phyloP scores from a whole-genome alignment of 1,140 invertebrate genomes.

The Saxidomus purpurata region DNA sequence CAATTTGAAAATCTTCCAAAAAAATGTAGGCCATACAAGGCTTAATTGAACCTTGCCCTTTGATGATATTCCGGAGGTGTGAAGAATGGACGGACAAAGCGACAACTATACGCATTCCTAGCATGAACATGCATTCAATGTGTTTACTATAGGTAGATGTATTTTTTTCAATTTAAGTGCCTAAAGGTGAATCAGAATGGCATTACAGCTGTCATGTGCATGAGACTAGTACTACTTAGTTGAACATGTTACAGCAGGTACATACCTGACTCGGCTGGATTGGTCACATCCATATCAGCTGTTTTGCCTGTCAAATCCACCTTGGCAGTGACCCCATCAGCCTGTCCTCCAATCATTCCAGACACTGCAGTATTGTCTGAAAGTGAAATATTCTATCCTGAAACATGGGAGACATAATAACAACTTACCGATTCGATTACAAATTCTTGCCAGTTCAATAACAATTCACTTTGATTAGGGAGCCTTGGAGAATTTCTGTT shows the following conservation, averaged over 20 bases:
- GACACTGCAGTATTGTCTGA: constrained; percentile 31
- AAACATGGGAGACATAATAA: constrained; percentile 32
- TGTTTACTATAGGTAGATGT: constrained; percentile 33
- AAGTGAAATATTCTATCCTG: constrained; percentile 33
- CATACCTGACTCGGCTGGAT: constrained; percentile 24
- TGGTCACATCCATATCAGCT: constrained; percentile 31
- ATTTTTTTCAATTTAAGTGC: constrained; percentile 31
- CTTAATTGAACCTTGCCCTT: too few relatives aligned
- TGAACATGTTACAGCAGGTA: constrained; percentile 31
- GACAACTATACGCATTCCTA: constrained; percentile 23
- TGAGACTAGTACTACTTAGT: constrained; percentile 32
- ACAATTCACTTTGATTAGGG: constrained; percentile 32
- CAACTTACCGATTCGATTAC: constrained; percentile 31
- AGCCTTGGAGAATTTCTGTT: constrained; percentile 31
- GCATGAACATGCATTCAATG: constrained; percentile 31
- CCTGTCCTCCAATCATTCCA: constrained; percentile 30
- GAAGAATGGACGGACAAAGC: too few relatives aligned
- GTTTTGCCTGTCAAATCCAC: constrained; percentile 31
- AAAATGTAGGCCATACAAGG: too few relatives aligned
- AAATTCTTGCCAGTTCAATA: constrained; percentile 32
- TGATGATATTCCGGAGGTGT: too few relatives aligned
- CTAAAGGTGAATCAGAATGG: constrained; percentile 31
- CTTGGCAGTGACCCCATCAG: constrained; percentile 29
- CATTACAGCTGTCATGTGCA: constrained; percentile 31
- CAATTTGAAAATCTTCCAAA: too few relatives aligned